phyloP scores from a whole-genome alignment of 2,113 vertebrate species.

The Cryptomyrus ogoouensis region DNA sequence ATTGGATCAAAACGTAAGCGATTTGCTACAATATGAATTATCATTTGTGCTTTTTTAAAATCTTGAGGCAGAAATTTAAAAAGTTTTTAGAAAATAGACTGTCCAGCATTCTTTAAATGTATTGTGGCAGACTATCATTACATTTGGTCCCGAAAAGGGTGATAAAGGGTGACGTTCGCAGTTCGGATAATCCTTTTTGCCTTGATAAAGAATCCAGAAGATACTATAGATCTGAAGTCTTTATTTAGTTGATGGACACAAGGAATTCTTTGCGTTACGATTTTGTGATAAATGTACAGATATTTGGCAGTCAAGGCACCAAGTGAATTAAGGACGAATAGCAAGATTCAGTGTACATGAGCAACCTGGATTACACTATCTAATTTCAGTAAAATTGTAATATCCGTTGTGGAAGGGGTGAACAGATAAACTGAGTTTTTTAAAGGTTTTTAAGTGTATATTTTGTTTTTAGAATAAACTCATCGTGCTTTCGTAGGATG shows the following conservation, averaged over 20 bases:
- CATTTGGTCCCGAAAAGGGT: background rate
- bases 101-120: background rate
- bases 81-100: background rate
- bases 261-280: background rate
- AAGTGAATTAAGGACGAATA: background rate
- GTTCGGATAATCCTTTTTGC: slow-evolving; percentile 9
- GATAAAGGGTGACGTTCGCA: background rate
- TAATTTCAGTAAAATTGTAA: background rate
- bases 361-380: background rate
- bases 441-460: background rate
- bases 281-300: background rate
- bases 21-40: background rate
- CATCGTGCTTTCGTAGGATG: background rate
- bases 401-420: background rate
- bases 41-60: background rate
- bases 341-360: background rate
- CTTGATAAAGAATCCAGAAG: background rate
- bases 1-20: background rate
- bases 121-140: background rate
- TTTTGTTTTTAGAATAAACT: background rate
- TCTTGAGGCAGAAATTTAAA: background rate
- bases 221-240: background rate
- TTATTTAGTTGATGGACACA: background rate
- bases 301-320: background rate
- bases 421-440: background rate